Percentiles rank a stretch among this genome's conserved stretches.
phyloP scores from a whole-genome alignment of 2,797 vertebrate genomes.

The Leptodactylus fallax region DNA sequence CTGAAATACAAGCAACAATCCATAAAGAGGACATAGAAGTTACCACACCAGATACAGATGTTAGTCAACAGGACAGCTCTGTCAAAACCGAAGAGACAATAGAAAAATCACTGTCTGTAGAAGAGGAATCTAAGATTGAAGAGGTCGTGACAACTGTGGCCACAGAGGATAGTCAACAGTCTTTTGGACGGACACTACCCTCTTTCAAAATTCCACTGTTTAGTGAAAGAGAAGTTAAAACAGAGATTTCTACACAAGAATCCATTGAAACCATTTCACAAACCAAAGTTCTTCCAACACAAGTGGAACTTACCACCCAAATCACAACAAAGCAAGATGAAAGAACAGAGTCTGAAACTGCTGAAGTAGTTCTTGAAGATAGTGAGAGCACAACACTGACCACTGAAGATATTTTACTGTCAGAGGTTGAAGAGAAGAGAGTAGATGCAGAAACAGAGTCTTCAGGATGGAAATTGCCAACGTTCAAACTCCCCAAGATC shows the following conservation, averaged over 20 bases:
- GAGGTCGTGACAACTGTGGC: not conserved
- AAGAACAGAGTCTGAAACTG: not conserved
- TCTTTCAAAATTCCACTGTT: constrained; percentile 27
- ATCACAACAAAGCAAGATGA: not conserved
- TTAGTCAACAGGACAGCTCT: not conserved
- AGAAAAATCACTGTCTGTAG: not conserved
- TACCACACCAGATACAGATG: constrained; percentile 18
- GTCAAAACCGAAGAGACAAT: not conserved
- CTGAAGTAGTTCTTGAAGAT: not conserved
- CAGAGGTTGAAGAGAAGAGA: not conserved
- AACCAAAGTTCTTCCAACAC: not conserved
- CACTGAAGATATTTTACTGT: not conserved
- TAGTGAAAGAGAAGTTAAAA: not conserved
- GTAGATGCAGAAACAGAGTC: not conserved
- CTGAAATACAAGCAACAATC: not conserved
- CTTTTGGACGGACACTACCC: not conserved
- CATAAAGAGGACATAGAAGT: not conserved
- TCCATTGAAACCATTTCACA: not conserved
- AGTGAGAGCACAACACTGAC: too few species aligned
- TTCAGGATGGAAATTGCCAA: not conserved
- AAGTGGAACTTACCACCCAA: not conserved
- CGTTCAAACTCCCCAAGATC: not conserved
- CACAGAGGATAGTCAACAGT: not conserved
- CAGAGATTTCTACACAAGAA: not conserved
- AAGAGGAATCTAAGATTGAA: not conserved